These are phyloP conservation scores for Arothron firmamentum DNA, from an alignment of 2,113 vertebrate genomes.

Conservation along the genomic window DNA sequence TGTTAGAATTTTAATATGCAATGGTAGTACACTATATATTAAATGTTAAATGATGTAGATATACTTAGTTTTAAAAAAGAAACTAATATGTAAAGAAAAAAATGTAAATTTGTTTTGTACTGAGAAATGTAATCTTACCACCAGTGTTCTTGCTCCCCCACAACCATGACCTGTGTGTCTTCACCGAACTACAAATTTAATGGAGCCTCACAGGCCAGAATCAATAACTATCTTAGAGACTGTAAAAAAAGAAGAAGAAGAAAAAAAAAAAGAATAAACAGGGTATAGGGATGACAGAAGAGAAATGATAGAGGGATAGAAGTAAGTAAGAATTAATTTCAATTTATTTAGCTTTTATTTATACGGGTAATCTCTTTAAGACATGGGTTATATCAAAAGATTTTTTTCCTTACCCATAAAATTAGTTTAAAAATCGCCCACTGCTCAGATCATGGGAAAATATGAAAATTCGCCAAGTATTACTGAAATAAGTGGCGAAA, in stretches of 20 bases:
- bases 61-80: too few species aligned
- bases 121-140: constrained; percentile 15
- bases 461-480: too few species aligned
- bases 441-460: too few species aligned
- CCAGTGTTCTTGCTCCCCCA: constrained; percentile 11
- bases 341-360: neutral
- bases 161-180: constrained; percentile 21
- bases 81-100: neutral
- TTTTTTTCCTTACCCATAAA: too few species aligned
- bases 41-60: too few species aligned
- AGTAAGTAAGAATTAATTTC: neutral
- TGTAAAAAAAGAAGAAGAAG: neutral
- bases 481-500: too few species aligned
- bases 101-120: constrained; percentile 3
- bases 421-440: too few species aligned
- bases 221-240: constrained; percentile 38
- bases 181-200: constrained; percentile 37
- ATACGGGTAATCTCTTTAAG: neutral
- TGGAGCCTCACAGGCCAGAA: constrained; percentile 50
- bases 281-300: neutral
- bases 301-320: neutral
- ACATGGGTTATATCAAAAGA: neutral
- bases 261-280: neutral
- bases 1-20: too few species aligned
- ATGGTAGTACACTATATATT: too few species aligned